Evolutionary conservation across 1,140 invertebrate genomes (phyloP), one percentile per base, ranked within the genome.

Genomic region (Lanistes nyassanus): DNA sequence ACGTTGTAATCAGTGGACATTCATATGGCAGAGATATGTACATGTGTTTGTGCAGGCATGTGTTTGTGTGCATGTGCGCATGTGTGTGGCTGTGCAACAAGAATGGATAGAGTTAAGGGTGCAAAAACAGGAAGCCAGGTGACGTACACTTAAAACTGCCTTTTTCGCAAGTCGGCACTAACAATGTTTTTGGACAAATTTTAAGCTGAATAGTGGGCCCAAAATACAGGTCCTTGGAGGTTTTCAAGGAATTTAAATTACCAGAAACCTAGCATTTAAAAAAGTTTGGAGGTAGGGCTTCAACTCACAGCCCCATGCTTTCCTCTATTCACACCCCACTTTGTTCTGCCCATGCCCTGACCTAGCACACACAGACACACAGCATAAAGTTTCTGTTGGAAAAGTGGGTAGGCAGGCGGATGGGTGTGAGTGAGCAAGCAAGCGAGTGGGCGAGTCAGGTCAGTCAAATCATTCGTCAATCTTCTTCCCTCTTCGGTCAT

Each of bases 11-110:
- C 23, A n/a, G 29, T 70, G 37, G 34, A 31, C n/a, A 42, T 23
- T 9, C 53, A 29, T 21, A 55, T 55, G 34, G 2, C 23, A 16
- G 21, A 3, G 19, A 7, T 9, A 16, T 13, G 13, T 21, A 29
- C 29, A n/a, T 13, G 4, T 68, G 66, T 68, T 26, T 2, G 66
- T 39, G 66, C n/a, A n/a, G 29, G 66, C 39, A 36, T 68, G 66
- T 68, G 66, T 68, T 26, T 2, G 66, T 37, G 66, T 37, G 66
- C n/a, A n/a, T 68, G 66, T 68, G 51, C 23, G 51, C 23, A 23
- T 53, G 51, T 23, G 51, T 23, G 66, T 23, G 11, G 34, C 34
- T n/a, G n/a, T n/a, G n/a, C n/a, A n/a, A n/a, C n/a, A n/a, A n/a
- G 34, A 16, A 16, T 19, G 1, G 16, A 21, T 26, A 34, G n/a